Conservation (phyloP, 2,797 vertebrate species). For the Girardinus metallicus region DNA sequence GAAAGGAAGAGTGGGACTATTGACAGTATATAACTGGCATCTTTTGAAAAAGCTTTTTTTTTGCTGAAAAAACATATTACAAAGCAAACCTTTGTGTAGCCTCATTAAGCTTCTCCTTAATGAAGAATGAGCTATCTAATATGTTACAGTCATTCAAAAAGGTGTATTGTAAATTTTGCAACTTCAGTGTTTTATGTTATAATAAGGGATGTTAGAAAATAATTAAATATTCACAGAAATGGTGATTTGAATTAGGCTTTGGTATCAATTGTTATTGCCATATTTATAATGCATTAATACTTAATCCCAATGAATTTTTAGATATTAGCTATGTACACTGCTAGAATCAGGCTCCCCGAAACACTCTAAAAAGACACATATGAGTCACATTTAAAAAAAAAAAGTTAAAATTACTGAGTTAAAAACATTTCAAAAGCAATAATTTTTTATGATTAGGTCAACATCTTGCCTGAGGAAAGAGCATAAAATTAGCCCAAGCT, state of each 20-base stretch:
- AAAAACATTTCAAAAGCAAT: conserved; percentile 17
- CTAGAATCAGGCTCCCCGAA: background rate
- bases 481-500: conserved; percentile 53
- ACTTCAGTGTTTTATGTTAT: conserved; percentile 1
- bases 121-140: background rate
- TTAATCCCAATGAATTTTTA: background rate
- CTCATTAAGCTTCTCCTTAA: background rate
- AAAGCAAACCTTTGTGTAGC: background rate
- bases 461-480: conserved; percentile 39
- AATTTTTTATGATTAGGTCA: conserved; percentile 42
- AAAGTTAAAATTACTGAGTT: background rate
- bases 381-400: conserved; percentile 10
- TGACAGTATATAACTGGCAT: conserved; percentile 14
- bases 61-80: conserved; percentile 18
- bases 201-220: background rate
- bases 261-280: background rate
- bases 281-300: background rate
- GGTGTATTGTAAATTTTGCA: background rate
- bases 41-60: conserved; percentile 2
- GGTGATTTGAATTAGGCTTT: background rate
- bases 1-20: conserved; percentile 15
- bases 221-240: background rate
- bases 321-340: background rate
- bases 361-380: conserved; percentile 2
- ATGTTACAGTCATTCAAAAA: background rate